Conservation (phyloP, 2,797 vertebrate genomes). For the Carcharodon carcharias region DNA sequence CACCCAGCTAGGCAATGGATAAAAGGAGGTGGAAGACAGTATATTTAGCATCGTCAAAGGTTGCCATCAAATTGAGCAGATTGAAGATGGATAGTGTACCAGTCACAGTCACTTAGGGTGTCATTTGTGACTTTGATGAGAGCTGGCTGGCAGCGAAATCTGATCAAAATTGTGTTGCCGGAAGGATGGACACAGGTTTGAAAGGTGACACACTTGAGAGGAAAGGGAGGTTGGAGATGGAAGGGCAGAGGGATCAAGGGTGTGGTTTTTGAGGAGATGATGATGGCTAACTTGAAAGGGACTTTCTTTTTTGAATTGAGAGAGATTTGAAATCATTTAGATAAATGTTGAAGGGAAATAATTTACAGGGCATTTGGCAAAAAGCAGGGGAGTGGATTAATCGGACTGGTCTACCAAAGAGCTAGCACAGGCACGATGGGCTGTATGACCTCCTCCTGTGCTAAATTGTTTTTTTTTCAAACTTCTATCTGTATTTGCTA, state of each 20-base stretch:
- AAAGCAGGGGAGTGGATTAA: neutral
- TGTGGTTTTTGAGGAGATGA: neutral
- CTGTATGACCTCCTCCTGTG: neutral
- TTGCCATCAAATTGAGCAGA: neutral
- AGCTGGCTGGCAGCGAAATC: neutral
- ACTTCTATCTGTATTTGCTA: neutral
- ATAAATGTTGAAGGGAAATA: neutral
- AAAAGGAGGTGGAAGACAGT: neutral
- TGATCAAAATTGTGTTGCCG: no score
- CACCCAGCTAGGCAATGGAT: neutral
- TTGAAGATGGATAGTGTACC: neutral
- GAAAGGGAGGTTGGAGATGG: neutral
- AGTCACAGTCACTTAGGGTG: neutral
- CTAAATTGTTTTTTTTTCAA: neutral
- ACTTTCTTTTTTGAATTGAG: neutral
- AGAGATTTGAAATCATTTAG: neutral
- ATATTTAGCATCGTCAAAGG: neutral
- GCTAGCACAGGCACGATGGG: neutral
- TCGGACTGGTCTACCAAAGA: neutral
- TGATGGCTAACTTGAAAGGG: neutral
- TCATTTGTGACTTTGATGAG: neutral
- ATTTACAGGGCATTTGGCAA: neutral
- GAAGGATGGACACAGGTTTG: neutral
- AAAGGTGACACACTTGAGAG: neutral
- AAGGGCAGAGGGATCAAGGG: neutral